Base-by-base conservation (phyloP, 2,888 invertebrate species). In the Lordiphosa andalusiaca region DNA sequence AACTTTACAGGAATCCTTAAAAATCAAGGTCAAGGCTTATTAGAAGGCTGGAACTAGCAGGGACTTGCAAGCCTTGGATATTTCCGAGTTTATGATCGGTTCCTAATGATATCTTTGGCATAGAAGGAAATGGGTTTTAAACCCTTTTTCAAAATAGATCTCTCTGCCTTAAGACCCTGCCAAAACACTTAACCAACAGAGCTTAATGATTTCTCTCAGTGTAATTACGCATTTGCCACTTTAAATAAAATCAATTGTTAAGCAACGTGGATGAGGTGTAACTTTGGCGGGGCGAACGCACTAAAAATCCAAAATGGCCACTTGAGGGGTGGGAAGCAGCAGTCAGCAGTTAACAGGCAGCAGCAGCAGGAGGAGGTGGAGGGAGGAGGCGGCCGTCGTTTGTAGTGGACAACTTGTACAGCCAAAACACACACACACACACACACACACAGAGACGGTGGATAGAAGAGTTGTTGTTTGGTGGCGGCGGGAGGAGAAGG, bases 161-260 rank as follows among this genome's bases (percentile, higher is more conserved):
- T 19, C 19, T 2, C 2, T 19, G 19, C 19, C 19, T 19, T 19
- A 19, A 19, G 3, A 2, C 19, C 3, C 19, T 19, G 2, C 19
- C 3, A 3, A 19, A 19, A 19, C 19, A 19, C 19, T 3, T 3
- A 19, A 19, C 19, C 3, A 19, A 19, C 23, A 23, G 23, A 25
- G 6, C 25, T 25, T 25, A 1, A 2, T 2, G 6, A 19, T 25
- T 37, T 12, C 12, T 37, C 12, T 37, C 37, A n/a, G 12, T 37
- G 37, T 37, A 12, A 30, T 30, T 30, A 57, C 50, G 62, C 6
- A 39, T 33, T 21, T 36, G 30, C 40, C 25, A 36, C 12, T 61
- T 55, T 70, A 70, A 70, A 57, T 52, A 67, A 71, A 73, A 71
- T 71, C 71, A 73, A 71, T 71, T 73, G 67, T 54, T 62, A 37